Evolutionary conservation across 2,797 vertebrate species (phyloP), one percentile per base, ranked within the genome.

Genomic region (Echeneis naucrates): DNA sequence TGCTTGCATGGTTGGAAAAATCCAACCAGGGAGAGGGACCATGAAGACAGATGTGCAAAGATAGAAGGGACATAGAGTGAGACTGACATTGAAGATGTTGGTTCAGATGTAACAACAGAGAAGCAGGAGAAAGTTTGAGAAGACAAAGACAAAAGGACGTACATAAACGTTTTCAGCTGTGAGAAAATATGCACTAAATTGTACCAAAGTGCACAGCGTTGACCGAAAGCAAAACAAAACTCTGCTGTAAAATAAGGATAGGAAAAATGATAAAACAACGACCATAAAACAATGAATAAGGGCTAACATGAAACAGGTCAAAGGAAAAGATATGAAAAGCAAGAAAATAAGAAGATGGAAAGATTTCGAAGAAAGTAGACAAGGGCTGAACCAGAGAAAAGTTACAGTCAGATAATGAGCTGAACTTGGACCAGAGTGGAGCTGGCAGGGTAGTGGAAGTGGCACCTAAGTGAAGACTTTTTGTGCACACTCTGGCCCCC

Each of bases 1-100:
- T 93, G 91, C 93, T 93, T 93, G 91, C 89, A 89, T 56, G 69
- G 80, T 81, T 89, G 91, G 92, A 93, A 94, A 91, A 88, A 72
- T 77, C 68, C 54, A 83, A 86, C 58, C 74, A 69, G 66, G 44
- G 71, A 73, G 77, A 72, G 77, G 80, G 78, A 62, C 74, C 66
- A 87, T 72, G 63, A 65, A 81, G 75, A 85, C 74, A 78, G 71
- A 88, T 65, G 73, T 87, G 81, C 62, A 72, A 76, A 76, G 68
- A 76, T 37, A 61, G 42, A 68, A 74, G 57, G 21, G 33, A 42
- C 40, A 42, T 1, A 45, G 54, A 61, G 19, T 52, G 33, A 11
- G 13, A 64, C 24, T 10, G 17, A 57, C 2, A 37, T 44, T 33
- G 26, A 72, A 55, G 62, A 53, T n/a, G 16, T 51, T 16, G 44